A percentile compares a stretch with the other conserved stretches of the same genome.
Evolutionary conservation across 1,140 invertebrate genomes (phyloP).

Genomic region (Macrobrachium nipponense): DNA sequence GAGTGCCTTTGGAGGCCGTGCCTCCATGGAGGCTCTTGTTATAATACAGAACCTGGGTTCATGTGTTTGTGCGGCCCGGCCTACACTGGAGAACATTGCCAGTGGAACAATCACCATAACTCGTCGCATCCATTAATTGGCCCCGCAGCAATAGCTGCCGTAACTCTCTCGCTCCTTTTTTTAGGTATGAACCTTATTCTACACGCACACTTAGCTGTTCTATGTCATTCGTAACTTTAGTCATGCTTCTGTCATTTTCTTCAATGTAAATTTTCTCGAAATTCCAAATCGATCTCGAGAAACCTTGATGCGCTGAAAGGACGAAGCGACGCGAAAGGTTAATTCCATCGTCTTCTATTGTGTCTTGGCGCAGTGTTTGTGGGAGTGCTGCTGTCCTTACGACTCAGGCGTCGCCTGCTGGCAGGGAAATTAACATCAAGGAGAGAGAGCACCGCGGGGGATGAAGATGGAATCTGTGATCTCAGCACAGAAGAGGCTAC

Average conservation of each 20-base stretch:
- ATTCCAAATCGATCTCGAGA: background rate
- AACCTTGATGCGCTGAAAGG: background rate
- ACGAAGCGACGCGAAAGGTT: background rate
- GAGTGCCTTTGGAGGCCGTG: constrained; percentile 28
- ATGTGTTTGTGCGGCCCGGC: constrained; percentile 13
- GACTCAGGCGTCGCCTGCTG: constrained; percentile 8
- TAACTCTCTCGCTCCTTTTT: constrained; percentile 20
- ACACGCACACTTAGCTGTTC: background rate
- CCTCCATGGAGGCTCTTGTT: constrained; percentile 22
- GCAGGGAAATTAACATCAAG: background rate
- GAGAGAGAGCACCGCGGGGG: background rate
- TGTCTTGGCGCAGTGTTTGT: background rate
- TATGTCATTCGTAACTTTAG: background rate
- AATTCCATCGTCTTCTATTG: background rate
- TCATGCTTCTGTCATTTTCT: background rate
- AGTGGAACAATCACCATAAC: constrained; percentile 1
- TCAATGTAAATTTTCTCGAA: too few species aligned
- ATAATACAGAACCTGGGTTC: constrained; percentile 14
- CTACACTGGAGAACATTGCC: constrained; percentile 15
- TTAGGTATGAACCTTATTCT: background rate
- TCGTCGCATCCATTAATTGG: background rate
- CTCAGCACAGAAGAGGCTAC: background rate
- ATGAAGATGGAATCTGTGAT: background rate
- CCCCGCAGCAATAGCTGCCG: background rate
- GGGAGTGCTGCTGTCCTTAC: constrained; percentile 4